Percentiles rank a stretch among this genome's conserved stretches.
phyloP scores from a whole-genome alignment of 2,797 vertebrate genomes.

The Amazonetta brasiliensis region DNA sequence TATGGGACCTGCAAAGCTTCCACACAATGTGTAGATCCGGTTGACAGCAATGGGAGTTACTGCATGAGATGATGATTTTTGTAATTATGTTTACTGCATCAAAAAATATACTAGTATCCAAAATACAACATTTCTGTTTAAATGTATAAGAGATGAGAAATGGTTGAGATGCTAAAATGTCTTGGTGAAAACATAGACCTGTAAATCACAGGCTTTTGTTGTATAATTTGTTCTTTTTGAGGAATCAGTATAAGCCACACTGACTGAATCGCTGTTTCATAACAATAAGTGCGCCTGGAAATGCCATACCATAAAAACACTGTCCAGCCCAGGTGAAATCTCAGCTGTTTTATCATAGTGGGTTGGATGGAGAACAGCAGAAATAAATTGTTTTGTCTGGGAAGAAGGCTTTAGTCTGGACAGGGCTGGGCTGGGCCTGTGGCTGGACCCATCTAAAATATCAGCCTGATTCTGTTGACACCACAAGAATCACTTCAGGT shows the following conservation, averaged over 20 bases:
- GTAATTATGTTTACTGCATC: not conserved
- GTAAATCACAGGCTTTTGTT: not conserved
- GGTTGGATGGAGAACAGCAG: not conserved
- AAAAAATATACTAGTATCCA: not conserved
- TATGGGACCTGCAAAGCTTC: fast-evolving
- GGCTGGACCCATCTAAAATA: not conserved
- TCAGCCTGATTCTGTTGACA: not conserved
- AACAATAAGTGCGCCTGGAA: not conserved
- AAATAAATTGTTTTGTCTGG: not conserved
- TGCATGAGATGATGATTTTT: not conserved
- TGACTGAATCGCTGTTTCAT: not conserved
- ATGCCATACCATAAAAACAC: not conserved
- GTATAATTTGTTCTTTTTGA: not conserved
- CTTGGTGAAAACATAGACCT: not conserved
- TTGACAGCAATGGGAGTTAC: fast-evolving
- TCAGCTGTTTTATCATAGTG: not conserved
- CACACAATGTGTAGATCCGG: not conserved
- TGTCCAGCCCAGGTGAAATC: not conserved
- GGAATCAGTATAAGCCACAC: not conserved
- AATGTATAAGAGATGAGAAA: not conserved
- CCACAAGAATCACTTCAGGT: not conserved
- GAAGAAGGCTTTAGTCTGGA: not conserved
- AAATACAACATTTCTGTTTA: not conserved
- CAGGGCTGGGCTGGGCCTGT: not conserved
- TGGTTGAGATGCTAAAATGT: not conserved